These are phyloP conservation scores for Trypoxylus dichotomus DNA, from an alignment of 1,140 invertebrate species.

Conservation along the genomic window DNA sequence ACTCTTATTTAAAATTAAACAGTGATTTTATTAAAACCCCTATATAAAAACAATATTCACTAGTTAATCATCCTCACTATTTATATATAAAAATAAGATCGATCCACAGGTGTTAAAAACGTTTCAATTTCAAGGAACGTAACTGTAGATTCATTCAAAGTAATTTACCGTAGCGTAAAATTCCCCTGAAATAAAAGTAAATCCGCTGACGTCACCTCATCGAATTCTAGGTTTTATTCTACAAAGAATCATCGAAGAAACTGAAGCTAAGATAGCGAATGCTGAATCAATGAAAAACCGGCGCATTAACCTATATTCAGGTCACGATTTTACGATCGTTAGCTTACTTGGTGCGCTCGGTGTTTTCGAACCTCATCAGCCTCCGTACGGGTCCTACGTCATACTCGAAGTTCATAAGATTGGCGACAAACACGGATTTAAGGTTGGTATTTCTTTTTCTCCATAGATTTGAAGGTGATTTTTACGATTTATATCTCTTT, in stretches of 20 bases:
- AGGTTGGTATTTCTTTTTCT: background rate
- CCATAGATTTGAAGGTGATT: background rate
- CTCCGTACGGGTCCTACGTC: slow-evolving; percentile 42
- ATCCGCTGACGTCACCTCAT: background rate
- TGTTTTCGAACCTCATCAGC: slow-evolving; percentile 39
- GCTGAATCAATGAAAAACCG: background rate
- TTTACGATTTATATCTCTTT: background rate
- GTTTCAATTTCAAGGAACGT: background rate
- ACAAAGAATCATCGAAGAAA: background rate
- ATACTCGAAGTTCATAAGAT: slow-evolving; percentile 42
- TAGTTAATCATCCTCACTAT: too few species aligned
- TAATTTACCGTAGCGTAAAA: too few species aligned
- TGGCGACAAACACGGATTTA: background rate
- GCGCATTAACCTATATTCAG: background rate
- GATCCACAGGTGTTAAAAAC: background rate
- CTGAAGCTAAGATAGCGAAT: background rate
- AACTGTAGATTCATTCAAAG: too few species aligned
- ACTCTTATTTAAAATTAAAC: too few species aligned
- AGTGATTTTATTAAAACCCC: too few species aligned
- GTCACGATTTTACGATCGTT: slow-evolving; percentile 23
- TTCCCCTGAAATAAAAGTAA: background rate
- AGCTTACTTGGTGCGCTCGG: background rate
- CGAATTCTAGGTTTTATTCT: slow-evolving; percentile 24
- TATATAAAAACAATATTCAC: background rate
- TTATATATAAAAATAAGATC: too few species aligned